Evolutionary conservation across 2,888 invertebrate genomes (phyloP).

Genomic region (Leptopilina syphax): DNA sequence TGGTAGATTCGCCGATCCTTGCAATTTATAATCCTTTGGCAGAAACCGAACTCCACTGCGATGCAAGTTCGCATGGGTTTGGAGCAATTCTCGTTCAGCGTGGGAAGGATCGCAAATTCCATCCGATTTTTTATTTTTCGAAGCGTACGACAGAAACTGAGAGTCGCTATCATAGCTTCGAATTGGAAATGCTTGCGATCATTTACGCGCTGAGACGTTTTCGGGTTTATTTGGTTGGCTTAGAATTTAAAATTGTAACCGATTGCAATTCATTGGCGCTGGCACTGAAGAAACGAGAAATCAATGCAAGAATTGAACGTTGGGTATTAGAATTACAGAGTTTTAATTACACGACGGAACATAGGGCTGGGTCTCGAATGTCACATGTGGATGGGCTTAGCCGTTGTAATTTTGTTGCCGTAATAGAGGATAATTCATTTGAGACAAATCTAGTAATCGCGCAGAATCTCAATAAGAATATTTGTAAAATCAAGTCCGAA

Average conservation of each 20-base stretch:
- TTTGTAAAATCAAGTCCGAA: neutral
- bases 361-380: conserved; percentile 56
- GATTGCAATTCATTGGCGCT: conserved; percentile 62
- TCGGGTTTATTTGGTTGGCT: conserved; percentile 58
- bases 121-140: conserved; percentile 65
- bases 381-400: conserved; percentile 61
- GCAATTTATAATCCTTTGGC: conserved; percentile 61
- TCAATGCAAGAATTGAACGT: conserved; percentile 62
- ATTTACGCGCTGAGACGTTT: conserved; percentile 59
- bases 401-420: conserved; percentile 9
- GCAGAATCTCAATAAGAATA: conserved; percentile 29
- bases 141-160: conserved; percentile 60
- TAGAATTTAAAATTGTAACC: conserved; percentile 62
- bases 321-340: conserved; percentile 61
- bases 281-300: conserved; percentile 60
- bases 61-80: conserved; percentile 59
- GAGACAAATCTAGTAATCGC: conserved; percentile 15
- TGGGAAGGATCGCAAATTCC: conserved; percentile 57
- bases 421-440: conserved; percentile 36
- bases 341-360: conserved; percentile 56
- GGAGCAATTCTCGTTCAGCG: conserved; percentile 65
- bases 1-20: conserved; percentile 58
- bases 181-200: conserved; percentile 61
- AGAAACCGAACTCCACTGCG: conserved; percentile 67
- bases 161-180: conserved; percentile 65